phyloP scores from a whole-genome alignment of 1,140 invertebrate species.

The Lucilia cuprina region DNA sequence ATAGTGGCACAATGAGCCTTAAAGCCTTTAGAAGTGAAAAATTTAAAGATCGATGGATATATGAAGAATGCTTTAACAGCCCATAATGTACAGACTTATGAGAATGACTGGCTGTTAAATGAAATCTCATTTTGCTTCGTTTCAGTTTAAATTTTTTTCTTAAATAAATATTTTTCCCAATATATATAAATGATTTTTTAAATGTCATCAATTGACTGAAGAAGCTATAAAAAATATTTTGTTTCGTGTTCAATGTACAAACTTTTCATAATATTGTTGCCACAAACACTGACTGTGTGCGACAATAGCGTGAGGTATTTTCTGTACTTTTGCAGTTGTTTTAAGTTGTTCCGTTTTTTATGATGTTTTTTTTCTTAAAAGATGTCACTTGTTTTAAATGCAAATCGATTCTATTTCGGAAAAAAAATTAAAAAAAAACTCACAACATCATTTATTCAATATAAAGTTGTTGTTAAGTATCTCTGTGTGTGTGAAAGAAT shows the following conservation, averaged over 20 bases:
- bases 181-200: slow-evolving; percentile 24
- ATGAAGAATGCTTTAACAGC: background rate
- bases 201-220: slow-evolving; percentile 29
- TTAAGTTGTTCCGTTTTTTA: background rate
- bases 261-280: slow-evolving; percentile 7
- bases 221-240: slow-evolving; percentile 28
- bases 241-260: slow-evolving; percentile 15
- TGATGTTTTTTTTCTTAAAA: background rate
- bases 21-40: background rate
- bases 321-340: background rate
- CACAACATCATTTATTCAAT: background rate
- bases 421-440: background rate
- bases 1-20: no score
- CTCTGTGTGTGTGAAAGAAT: background rate
- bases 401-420: background rate
- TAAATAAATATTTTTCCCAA: background rate
- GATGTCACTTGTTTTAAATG: slow-evolving; percentile 5
- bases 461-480: no score
- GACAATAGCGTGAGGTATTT: background rate
- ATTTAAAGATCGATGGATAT: background rate
- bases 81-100: background rate
- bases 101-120: background rate
- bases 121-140: background rate
- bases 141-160: slow-evolving; percentile 4
- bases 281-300: background rate